These are phyloP conservation scores for Uloborus diversus DNA, from an alignment of 1,140 invertebrate genomes.

Conservation along the genomic window DNA sequence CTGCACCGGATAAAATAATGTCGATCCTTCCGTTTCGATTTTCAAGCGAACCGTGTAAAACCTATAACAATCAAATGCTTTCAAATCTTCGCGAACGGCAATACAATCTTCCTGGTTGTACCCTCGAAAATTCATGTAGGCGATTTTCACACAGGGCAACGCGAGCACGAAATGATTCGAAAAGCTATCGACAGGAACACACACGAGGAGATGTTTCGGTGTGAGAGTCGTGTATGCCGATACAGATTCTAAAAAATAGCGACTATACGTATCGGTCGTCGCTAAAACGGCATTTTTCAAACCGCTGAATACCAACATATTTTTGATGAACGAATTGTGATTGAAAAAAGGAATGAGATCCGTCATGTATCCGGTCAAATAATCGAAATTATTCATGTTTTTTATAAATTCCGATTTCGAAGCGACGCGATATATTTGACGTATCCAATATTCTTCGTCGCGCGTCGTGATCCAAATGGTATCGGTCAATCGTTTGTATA, in stretches of 20 bases:
- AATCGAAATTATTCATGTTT: not conserved
- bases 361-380: slow-evolving; percentile 3
- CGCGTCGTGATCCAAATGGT: slow-evolving; percentile 1
- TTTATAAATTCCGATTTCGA: not conserved
- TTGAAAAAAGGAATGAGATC: slow-evolving; percentile 23
- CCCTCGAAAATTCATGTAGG: slow-evolving; percentile 17
- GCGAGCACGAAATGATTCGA: not conserved
- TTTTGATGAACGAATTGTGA: slow-evolving; percentile 41
- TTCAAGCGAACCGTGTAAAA: slow-evolving; percentile 5
- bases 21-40: not conserved
- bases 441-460: slow-evolving; percentile 18
- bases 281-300: slow-evolving; percentile 30
- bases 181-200: not conserved
- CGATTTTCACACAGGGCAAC: not conserved
- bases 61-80: slow-evolving; percentile 10
- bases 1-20: not conserved
- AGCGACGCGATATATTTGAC: not conserved
- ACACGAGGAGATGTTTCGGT: not conserved
- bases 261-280: not conserved
- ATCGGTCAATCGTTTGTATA: slow-evolving; percentile 10
- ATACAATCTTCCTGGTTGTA: slow-evolving; percentile 31
- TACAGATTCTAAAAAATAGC: slow-evolving; percentile 18
- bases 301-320: slow-evolving; percentile 22
- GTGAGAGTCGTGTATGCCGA: not conserved
- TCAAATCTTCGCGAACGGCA: not conserved